Base-by-base conservation (phyloP, 2,888 invertebrate genomes). In the Cataglyphis albicans region DNA sequence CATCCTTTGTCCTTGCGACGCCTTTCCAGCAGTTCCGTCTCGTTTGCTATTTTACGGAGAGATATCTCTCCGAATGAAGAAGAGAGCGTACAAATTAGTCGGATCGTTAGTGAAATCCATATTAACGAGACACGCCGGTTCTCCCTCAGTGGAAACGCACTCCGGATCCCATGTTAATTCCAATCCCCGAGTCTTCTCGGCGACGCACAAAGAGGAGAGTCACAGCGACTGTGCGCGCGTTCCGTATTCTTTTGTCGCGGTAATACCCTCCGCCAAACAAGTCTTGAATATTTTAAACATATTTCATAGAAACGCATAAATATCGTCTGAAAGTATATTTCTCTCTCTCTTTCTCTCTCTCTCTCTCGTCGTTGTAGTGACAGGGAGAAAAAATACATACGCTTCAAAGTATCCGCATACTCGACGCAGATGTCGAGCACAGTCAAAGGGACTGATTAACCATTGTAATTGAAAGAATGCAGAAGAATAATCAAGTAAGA, bases 91-190 rank as follows among this genome's bases (percentile, higher is more conserved):
- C 85, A 81, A 86, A 86, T 86, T 86, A 85, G 74, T 74, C 70
- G 76, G 83, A 86, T 86, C 85, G 81, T 86, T 81, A 83, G 85
- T 63, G 70, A 83, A 83, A 85, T 86, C 75, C 81, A 86, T 85
- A 86, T 82, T 83, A 85, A 86, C 78, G 78, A 78, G 83, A 72
- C 29, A 48, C 64, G 48, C 67, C 73, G 72, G 64, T 65, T 83
- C 74, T 65, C 80, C 59, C 59, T 44, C 52, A 41, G 64, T 67
- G 57, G 57, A 78, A 83, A 83, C 72, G 41, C 80, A 67, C 52
- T 72, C 38, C 57, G 76, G 48, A 35, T 74, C 59, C 70, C 65
- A 82, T 84, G 84, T 84, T 86, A 86, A 86, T 86, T 80, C 80
- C 68, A 63, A 84, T 78, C 78, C 73, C 76, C 72, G 41, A 48